Percentiles rank a stretch among this genome's conserved stretches.
phyloP scores from a whole-genome alignment of 2,797 vertebrate genomes.

The Sparus aurata region DNA sequence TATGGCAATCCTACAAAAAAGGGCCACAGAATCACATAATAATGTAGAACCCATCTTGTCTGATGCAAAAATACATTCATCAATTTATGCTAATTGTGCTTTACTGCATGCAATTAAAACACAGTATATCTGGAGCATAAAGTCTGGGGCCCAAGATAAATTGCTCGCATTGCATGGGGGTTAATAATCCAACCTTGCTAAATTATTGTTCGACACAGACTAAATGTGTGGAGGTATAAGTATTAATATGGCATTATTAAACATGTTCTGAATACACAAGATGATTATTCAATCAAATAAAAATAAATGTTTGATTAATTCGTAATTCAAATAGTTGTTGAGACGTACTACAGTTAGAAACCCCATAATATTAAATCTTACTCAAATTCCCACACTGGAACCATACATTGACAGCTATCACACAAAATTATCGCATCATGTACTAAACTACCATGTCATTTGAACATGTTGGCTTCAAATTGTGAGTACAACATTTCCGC shows the following conservation, averaged over 20 bases:
- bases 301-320: too few species aligned
- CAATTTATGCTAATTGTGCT: too few species aligned
- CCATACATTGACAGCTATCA: neutral
- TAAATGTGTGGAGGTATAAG: too few species aligned
- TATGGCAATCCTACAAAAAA: neutral
- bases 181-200: neutral
- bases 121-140: neutral
- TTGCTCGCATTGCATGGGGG: neutral
- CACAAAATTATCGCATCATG: neutral
- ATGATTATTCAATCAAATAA: neutral
- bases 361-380: neutral
- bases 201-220: too few species aligned
- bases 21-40: neutral
- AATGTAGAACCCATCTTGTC: neutral
- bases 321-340: neutral
- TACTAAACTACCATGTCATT: neutral
- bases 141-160: neutral
- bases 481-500: neutral
- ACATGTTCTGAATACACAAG: too few species aligned
- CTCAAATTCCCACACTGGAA: neutral
- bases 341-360: neutral
- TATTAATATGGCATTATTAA: too few species aligned
- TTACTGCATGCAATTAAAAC: neutral
- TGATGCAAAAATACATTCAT: neutral
- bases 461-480: fast-evolving